Conservation (phyloP, 2,797 vertebrate species). For the Pteropus rufus region DNA sequence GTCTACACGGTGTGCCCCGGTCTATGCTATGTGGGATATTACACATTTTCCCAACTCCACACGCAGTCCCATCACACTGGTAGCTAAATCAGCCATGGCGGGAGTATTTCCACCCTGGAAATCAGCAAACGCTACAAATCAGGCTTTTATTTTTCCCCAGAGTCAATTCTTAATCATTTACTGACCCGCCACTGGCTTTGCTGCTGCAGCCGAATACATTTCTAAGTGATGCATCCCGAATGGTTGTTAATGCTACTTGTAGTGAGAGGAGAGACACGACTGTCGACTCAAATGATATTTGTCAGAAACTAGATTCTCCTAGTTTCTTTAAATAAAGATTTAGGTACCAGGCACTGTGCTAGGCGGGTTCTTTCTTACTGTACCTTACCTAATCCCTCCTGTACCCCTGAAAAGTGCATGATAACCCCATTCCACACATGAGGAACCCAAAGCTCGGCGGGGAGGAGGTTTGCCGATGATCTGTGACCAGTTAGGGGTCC, state of each 20-base stretch:
- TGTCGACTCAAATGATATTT: not conserved
- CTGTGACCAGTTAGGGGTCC: not conserved
- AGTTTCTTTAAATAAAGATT: not conserved
- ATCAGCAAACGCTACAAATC: not conserved
- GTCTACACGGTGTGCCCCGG: accelerated
- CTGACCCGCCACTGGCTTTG: not conserved
- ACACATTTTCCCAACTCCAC: not conserved
- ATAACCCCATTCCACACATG: not conserved
- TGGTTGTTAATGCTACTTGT: not conserved
- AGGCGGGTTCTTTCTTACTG: not conserved
- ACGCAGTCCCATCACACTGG: not conserved
- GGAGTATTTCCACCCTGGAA: not conserved
- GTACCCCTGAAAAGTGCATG: not conserved
- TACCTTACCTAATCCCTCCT: not conserved
- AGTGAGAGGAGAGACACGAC: not conserved
- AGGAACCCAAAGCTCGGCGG: not conserved
- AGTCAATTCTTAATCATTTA: not conserved
- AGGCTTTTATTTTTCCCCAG: not conserved
- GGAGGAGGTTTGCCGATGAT: not conserved
- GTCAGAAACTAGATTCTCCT: not conserved
- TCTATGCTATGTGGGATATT: accelerated
- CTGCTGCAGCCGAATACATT: not conserved
- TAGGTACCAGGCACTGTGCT: not conserved
- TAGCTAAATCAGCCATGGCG: not conserved
- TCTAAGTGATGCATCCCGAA: not conserved